A percentile compares a stretch with the other conserved stretches of the same genome.
Conservation (phyloP, 2,113 vertebrate species). For the Cryptotis parvus region DNA sequence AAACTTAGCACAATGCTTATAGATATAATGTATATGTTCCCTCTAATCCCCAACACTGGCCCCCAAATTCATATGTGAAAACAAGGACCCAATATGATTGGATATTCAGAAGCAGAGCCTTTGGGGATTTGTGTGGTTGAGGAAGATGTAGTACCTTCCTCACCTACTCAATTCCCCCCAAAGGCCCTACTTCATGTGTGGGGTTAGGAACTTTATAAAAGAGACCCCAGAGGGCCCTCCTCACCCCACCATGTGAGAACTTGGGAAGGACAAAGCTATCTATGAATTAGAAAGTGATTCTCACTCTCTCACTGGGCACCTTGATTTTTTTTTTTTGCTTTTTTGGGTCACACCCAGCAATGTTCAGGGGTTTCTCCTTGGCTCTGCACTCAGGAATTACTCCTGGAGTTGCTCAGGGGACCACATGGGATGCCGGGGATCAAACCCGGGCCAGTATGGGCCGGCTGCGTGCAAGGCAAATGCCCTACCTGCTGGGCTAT, state of each 20-base stretch:
- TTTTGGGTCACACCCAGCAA: neutral
- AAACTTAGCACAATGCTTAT: neutral
- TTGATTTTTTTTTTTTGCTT: neutral
- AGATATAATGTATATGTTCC: neutral
- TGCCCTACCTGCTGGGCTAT: no score
- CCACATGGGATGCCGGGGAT: no score
- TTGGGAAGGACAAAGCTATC: neutral
- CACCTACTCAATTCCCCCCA: no score
- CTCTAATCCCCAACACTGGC: no score
- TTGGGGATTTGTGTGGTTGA: neutral
- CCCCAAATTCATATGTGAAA: neutral
- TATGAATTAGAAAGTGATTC: neutral
- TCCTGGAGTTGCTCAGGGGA: no score
- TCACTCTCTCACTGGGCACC: no score
- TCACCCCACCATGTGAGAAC: neutral
- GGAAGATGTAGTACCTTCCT: no score
- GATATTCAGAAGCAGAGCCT: neutral
- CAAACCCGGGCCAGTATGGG: no score
- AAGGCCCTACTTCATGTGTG: neutral
- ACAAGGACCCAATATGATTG: neutral
- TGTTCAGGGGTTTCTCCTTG: no score
- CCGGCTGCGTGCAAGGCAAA: no score
- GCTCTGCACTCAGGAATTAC: no score
- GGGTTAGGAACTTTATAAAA: neutral
- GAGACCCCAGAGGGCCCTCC: neutral